Base-by-base conservation (phyloP, 2,113 vertebrate species). In the Columba janthina region DNA sequence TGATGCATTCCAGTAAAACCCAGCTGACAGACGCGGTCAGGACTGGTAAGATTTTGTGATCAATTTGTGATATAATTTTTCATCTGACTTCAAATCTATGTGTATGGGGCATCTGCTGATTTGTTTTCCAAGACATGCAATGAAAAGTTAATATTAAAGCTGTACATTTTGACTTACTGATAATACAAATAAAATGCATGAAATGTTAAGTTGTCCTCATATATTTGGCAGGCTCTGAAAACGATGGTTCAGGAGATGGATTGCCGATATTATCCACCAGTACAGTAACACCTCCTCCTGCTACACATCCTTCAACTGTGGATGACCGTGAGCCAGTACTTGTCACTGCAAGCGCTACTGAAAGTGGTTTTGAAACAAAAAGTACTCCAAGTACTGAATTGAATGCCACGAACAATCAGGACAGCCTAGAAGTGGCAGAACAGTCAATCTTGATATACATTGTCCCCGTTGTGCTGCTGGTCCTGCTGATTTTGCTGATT, bases 401-500 rank as follows among this genome's bases (percentile, higher is more conserved):
- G 56, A 74, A 75, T 29, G 20, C 42, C 9, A 1, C 7, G 16
- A 79, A 60, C 1, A 4, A 88, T 22, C 53, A 85, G 46, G 71
- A 85, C 36, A 79, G 44, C 58, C n/a, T 56, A 31, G 75, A 86
- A 75, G 64, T 11, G 7, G 34, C 16, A 72, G 93, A 80, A 89
- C 85, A 64, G 34, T n/a, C 92, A 65, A 28, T 96, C 56, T 36
- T 98, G 40, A 90, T 97, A 46, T 98, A 97, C 10, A 20, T 94
- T 48, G 48, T 97, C 56, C 98, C 98, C 0, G 5, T 72, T 8
- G 56, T 31, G 2, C 62, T 97, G 29, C n/a, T 98, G 75, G 48
- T 89, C 60, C 22, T 98, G 34, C 54, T 98, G 17, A n/a, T 98
- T 92, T 56, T 97, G 15, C 62, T 94, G 3, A 74, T 93, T 61